Evolutionary conservation across 2,113 vertebrate genomes (phyloP).

Genomic region (Limanda limanda): DNA sequence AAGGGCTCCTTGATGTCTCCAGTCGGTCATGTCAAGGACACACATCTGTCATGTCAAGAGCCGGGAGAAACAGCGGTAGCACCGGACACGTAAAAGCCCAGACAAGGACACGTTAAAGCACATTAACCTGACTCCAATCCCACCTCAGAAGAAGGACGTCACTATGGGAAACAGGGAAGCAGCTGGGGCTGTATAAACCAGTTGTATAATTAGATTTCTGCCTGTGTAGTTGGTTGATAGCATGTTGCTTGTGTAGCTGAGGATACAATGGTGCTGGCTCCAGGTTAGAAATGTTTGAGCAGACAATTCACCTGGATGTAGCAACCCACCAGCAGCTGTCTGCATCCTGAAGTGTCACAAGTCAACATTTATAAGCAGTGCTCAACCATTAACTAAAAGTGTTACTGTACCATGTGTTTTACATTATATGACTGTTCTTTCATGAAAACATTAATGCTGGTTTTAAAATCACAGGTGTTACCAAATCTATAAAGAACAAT

Average conservation of each 20-base stretch:
- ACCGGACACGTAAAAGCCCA: constrained; percentile 14
- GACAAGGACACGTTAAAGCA: constrained; percentile 46
- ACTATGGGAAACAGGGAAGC: constrained; percentile 39
- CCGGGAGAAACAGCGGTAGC: constrained; percentile 34
- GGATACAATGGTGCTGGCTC: constrained; percentile 6
- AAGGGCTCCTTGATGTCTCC: constrained; percentile 53
- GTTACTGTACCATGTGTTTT: no score
- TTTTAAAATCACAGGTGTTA: no score
- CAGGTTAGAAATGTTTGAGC: background rate
- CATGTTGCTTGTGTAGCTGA: constrained; percentile 11
- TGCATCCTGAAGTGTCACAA: background rate
- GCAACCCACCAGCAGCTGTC: background rate
- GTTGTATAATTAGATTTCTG: constrained; percentile 38
- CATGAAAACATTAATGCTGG: no score
- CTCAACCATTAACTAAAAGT: no score
- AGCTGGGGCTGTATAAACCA: constrained; percentile 29
- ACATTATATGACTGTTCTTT: no score
- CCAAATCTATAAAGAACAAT: no score
- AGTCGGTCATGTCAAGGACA: constrained; percentile 64
- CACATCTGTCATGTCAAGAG: constrained; percentile 45
- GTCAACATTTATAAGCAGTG: background rate
- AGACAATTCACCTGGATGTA: background rate
- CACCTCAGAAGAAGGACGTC: constrained; percentile 34
- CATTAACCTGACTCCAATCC: constrained; percentile 28
- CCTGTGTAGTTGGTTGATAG: constrained; percentile 3